Evolutionary conservation across 2,113 vertebrate genomes (phyloP), one percentile per base, ranked within the genome.

Genomic region (Cettia cetti): DNA sequence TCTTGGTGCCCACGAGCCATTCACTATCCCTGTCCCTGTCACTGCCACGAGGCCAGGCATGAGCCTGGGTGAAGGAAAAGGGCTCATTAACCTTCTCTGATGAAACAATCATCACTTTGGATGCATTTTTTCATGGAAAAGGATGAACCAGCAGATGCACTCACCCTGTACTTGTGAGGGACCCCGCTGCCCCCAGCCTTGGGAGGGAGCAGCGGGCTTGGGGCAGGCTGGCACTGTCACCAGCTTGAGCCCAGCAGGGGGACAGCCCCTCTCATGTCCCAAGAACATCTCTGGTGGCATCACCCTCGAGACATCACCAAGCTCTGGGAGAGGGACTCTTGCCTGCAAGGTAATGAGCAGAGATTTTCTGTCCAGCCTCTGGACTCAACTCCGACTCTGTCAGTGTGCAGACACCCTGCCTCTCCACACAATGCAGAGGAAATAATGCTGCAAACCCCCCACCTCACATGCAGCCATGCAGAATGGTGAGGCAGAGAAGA

Each of bases 161-260:
- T 66, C 44, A 8, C 16, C 27, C 28, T 30, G 15, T 30, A 5
- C 21, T 47, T 63, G 45, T 24, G 21, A 54, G 65, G 19, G 52
- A 5, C 15, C 22, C n/a, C 0, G 0, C 42, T 18, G 20, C 8
- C 15, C 56, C 17, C 56, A 89, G 49, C 44, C 39, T 60, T 4
- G 83, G 10, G 39, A 28, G 56, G 65, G 24, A 78, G 42, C n/a
- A 53, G 50, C 5, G 1, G 33, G 23, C 30, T 68, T 1, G 2
- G 66, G 60, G 13, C 37, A 53, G 50, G 44, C 19, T 87, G 82
- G 18, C 18, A 56, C 22, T 2, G 7, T 13, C 69, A 45, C 47
- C 80, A 57, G 30, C 30, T 26, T 1, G 1, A 53, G 19, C 23
- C 40, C 0, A 0, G 45, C 0, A 1, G 12, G 10, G 26, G 15